Evolutionary conservation across 2,113 vertebrate genomes (phyloP).

Genomic region (Cebus imitator): DNA sequence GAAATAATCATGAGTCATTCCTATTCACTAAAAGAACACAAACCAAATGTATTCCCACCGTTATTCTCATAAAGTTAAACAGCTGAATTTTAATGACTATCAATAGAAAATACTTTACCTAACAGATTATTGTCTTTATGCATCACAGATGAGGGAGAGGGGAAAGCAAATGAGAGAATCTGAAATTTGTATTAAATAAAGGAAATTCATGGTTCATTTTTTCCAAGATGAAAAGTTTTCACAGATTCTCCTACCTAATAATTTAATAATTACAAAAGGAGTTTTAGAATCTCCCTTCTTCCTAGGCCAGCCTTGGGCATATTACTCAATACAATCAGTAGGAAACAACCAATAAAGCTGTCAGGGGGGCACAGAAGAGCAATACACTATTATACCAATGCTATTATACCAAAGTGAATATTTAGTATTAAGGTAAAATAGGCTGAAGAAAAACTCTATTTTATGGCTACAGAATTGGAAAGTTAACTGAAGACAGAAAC

Average conservation of each 20-base stretch:
- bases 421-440: background rate
- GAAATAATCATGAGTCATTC: conserved; percentile 44
- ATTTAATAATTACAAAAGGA: conserved; percentile 41
- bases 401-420: background rate
- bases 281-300: background rate
- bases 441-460: background rate
- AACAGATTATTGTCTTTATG: conserved; percentile 45
- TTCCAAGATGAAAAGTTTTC: background rate
- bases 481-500: conserved; percentile 1
- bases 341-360: background rate
- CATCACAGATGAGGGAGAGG: conserved; percentile 12
- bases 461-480: background rate
- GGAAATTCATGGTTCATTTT: background rate
- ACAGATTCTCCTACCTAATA: conserved; percentile 17
- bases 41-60: background rate
- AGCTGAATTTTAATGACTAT: conserved; percentile 44
- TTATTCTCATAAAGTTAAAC: conserved; percentile 61
- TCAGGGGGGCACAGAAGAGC: background rate
- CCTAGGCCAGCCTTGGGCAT: background rate
- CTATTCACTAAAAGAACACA: conserved; percentile 12
- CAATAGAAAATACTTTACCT: conserved; percentile 29
- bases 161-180: conserved; percentile 16
- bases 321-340: background rate
- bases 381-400: background rate
- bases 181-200: background rate